Base-by-base conservation (phyloP, 2,797 vertebrate species). In the Rhinella marina region DNA sequence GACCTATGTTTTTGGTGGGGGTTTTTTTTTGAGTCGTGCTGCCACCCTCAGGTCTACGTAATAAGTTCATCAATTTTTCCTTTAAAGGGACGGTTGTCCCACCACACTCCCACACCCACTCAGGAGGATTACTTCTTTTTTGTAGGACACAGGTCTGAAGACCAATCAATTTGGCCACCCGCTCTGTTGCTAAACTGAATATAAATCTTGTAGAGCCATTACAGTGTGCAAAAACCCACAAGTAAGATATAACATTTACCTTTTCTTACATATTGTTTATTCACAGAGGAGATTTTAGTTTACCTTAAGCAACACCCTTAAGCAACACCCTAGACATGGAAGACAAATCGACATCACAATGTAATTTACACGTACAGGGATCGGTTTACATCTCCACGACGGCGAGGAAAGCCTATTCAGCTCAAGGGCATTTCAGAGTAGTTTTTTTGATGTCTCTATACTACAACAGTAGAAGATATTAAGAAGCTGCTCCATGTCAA, bases 291-390 rank as follows among this genome's bases (percentile, higher is more conserved):
- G 41, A 52, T 75, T 52, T 50, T 50, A 75, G 72, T 75, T 75
- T 75, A 75, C 72, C 48, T 75, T 75, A 75, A 75, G 72, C 21
- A 62, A 54, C 79, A 61, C 25, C 78, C 29, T 61, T 80, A 80
- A 62, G 78, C 21, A 21, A 59, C 27, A 80, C 21, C 72, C 72
- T 4, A 61, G 79, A 81, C 59, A 27, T 62, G 79, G 14, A 61
- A 81, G 54, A 54, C 82, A 72, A 83, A 72, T 29, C 27, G 64
- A 54, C 21, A 48, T 17, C 32, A 64, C 81, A 54, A 70, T 82
- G 81, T 70, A 29, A 54, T 82, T 54, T 82, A 68, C 62, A 82
- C 7, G 25, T 54, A 54, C 64, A 27, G 50, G 25, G 23, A 54
- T 82, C 81, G 29, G 62, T 27, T 82, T 82, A 82, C 81, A 70